Base-by-base conservation (phyloP, 2,797 vertebrate species). In the Bufotes viridis region DNA sequence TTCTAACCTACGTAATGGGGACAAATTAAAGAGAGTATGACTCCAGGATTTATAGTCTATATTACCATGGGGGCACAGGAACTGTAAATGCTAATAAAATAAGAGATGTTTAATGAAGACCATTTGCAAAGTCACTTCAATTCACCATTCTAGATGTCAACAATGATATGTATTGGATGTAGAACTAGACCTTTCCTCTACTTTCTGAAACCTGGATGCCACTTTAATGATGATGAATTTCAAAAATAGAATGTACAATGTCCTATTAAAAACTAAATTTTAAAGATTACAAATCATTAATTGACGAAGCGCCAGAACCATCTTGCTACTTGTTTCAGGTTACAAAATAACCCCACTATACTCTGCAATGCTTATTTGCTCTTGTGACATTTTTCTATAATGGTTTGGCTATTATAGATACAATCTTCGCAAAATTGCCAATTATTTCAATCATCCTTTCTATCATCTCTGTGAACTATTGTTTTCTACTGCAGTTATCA, bases 401-500 rank as follows among this genome's bases (percentile, higher is more conserved):
- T 58, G 55, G 13, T 79, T 79, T 79, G 1, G 4, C 53, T 57
- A 34, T 60, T 80, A 60, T 20, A 80, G 60, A 26, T 60, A 60
- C 55, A 80, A 80, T 80, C 78, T 61, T 60, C 13, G 20, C 14
- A 60, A 80, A 80, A 80, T 61, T 80, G 55, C 8, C 57, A 8
- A 60, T 80, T 80, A 80, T 80, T 80, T 80, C 78, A 29, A 80
- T 80, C 61, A 80, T 80, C 24, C 26, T 34, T 65, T 51, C 61
- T 58, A 65, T 65, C 80, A 81, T 81, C 60, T 26, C 55, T 49
- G 20, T 84, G 70, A 79, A 86, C 85, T 86, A 69, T 67, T 80
- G 75, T 69, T 79, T 29, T 70, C 24, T 29, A 7, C 11, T 17
- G 10, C 29, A 49, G 85, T 51, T 72, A 81, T 87, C 78, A 15